Conservation (phyloP, 2,113 vertebrate species). For the Micromys minutus region DNA sequence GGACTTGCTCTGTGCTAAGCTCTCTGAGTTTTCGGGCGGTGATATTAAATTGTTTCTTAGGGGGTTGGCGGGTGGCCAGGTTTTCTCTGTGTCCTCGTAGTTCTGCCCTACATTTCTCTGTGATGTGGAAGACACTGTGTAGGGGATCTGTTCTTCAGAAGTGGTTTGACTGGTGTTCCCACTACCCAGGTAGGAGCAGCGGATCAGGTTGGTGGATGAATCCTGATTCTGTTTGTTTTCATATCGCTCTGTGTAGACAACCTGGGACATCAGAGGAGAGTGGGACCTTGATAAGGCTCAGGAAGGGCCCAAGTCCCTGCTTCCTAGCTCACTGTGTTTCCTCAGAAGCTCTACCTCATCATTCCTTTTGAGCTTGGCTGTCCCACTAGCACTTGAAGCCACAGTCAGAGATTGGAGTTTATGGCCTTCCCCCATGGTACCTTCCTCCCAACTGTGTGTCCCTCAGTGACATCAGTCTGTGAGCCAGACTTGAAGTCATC, state of each 20-base stretch:
- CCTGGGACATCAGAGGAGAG: constrained; percentile 37
- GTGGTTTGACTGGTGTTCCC: accelerated
- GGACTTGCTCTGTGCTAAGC: background rate
- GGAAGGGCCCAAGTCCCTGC: background rate
- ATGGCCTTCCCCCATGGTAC: background rate
- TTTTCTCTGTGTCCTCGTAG: background rate
- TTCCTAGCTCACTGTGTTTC: no score
- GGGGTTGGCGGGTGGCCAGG: background rate
- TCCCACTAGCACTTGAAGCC: background rate
- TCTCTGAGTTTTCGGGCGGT: accelerated
- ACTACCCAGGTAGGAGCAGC: constrained; percentile 61
- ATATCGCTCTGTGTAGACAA: constrained; percentile 66
- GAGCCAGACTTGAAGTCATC: background rate
- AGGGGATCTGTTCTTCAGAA: background rate
- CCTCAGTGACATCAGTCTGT: background rate
- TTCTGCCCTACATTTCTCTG: constrained; percentile 14
- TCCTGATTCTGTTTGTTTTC: background rate
- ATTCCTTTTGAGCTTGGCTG: background rate
- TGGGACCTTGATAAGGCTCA: background rate
- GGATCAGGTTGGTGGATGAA: constrained; percentile 67
- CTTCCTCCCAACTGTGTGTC: background rate
- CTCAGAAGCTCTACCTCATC: background rate
- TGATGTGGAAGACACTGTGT: background rate
- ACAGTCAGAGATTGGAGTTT: background rate
- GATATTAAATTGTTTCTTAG: background rate